Evolutionary conservation across 2,113 vertebrate species (phyloP).

Genomic region (Piprites chloris): DNA sequence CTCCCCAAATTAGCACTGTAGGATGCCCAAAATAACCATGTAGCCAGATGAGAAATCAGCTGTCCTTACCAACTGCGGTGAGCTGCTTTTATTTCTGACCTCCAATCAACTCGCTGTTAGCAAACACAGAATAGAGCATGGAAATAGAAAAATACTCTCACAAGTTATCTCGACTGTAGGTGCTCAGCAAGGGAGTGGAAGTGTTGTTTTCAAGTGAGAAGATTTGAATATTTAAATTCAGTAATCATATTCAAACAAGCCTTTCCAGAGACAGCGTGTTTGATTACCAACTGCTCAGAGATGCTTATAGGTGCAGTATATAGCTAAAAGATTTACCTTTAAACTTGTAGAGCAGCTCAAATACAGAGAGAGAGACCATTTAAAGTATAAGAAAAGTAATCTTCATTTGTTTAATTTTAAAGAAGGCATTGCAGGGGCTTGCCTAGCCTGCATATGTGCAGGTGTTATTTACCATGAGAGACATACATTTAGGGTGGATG

Average conservation of each 20-base stretch:
- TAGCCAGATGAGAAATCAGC: background rate
- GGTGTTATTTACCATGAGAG: rapidly evolving
- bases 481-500: rapidly evolving
- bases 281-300: background rate
- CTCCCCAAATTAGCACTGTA: background rate
- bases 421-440: background rate
- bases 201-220: background rate
- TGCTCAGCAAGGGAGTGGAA: background rate
- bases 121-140: background rate
- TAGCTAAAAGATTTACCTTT: background rate
- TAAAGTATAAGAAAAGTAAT: background rate
- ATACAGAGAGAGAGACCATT: background rate
- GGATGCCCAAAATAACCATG: background rate
- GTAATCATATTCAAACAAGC: background rate
- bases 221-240: background rate
- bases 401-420: background rate
- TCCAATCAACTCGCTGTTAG: background rate
- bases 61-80: background rate
- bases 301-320: background rate
- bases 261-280: background rate
- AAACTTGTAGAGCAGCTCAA: background rate
- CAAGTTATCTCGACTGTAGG: background rate
- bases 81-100: background rate
- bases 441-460: background rate
- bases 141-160: background rate